Evolutionary conservation across 2,888 invertebrate genomes (phyloP).

Genomic region (Frankliniella fusca): DNA sequence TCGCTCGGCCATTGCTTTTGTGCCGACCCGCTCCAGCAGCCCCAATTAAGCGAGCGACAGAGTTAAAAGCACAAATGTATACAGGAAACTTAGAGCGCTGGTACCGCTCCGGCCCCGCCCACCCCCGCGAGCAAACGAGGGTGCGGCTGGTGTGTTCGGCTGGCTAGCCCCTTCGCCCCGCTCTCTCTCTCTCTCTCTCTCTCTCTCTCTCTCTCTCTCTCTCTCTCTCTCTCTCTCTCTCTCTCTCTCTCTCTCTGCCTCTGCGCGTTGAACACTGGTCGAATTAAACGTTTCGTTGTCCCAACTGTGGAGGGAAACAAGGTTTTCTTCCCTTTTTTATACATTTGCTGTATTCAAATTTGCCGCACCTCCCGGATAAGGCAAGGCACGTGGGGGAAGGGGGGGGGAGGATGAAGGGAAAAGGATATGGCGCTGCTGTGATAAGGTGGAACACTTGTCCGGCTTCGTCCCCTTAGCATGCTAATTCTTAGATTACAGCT

Average conservation of each 20-base stretch:
- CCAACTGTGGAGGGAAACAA: neutral
- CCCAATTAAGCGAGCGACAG: slow-evolving; percentile 6
- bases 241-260: neutral
- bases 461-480: slow-evolving; percentile 9
- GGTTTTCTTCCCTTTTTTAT: neutral
- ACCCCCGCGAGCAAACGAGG: neutral
- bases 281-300: slow-evolving; percentile 14
- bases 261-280: neutral
- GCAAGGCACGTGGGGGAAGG: too few relatives aligned
- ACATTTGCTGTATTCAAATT: neutral
- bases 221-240: neutral
- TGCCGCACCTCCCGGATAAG: neutral
- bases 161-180: neutral
- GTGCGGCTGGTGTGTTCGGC: neutral
- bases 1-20: too few relatives aligned
- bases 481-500: slow-evolving; percentile 20
- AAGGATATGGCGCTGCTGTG: neutral
- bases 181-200: neutral
- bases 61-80: neutral
- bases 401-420: neutral
- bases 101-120: neutral
- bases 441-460: slow-evolving; percentile 14
- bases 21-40: neutral
- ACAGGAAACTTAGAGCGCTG: slow-evolving; percentile 1
- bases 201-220: neutral